These are phyloP conservation scores for Apamea epomidion DNA, from an alignment of 2,888 invertebrate species.

Conservation along the genomic window DNA sequence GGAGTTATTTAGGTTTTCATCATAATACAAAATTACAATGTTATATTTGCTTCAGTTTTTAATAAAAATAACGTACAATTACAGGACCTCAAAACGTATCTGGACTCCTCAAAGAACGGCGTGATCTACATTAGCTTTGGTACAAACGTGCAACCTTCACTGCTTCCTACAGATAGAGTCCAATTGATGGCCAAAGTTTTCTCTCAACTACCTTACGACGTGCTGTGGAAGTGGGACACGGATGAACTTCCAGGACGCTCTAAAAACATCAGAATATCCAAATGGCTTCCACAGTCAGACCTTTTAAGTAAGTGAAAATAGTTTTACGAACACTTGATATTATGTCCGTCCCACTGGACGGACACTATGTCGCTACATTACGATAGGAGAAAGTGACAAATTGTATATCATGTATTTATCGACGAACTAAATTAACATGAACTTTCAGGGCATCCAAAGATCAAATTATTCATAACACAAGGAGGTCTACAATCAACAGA, in stretches of 20 bases:
- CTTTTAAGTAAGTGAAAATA: conserved; percentile 47
- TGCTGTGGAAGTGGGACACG: too few species aligned
- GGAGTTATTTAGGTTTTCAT: neutral
- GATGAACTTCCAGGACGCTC: too few species aligned
- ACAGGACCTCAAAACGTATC: conserved; percentile 77
- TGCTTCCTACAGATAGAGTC: conserved; percentile 75
- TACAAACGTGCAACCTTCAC: conserved; percentile 77
- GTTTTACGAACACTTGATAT: neutral
- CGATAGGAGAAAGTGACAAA: too few species aligned
- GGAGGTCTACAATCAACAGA: conserved; percentile 69
- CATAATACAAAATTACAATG: neutral
- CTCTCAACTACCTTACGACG: too few species aligned
- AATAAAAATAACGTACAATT: neutral
- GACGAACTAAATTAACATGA: neutral
- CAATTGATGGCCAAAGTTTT: conserved; percentile 71
- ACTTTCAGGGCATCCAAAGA: conserved; percentile 50
- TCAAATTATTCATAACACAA: conserved; percentile 66
- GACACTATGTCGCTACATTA: neutral
- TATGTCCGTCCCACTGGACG: too few species aligned
- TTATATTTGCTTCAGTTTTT: neutral
- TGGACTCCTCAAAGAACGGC: conserved; percentile 80
- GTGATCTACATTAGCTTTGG: conserved; percentile 86
- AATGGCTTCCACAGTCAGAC: conserved; percentile 85
- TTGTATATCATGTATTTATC: neutral
- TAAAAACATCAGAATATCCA: conserved; percentile 80